Base-by-base conservation (phyloP, 2,888 invertebrate genomes). In the Agrotis clavis region DNA sequence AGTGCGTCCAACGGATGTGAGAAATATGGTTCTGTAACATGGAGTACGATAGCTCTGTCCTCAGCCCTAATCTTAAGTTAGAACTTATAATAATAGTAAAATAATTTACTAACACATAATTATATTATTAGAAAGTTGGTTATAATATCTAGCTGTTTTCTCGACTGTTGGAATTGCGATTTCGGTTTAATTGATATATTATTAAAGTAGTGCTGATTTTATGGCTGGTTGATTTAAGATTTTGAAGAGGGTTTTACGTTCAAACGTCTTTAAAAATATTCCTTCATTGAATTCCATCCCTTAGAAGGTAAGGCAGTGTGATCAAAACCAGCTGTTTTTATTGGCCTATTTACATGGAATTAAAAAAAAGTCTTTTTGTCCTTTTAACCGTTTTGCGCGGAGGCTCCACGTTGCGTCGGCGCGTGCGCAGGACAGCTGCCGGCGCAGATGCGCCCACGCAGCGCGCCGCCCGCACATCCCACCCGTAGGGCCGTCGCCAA, bases 1-100 rank as follows among this genome's bases (percentile, higher is more conserved):
- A 91, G 88, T 84, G 82, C 87, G 88, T 88, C 86, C 87, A 90
- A 87, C 89, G 91, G 89, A 89, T 89, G 89, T 82, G 84, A 86
- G 86, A 89, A 86, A 86, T 88, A 88, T 87, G 84, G 86, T 87
- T 88, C 85, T 85, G 79, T 81, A 84, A 67, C 53, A 67, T 77
- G 77, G 80, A 82, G 88, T 74, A 75, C 77, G 79, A 88, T 89
- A 88, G 79, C 74, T 71, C 71, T 82, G 79, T 81, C 72, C 47
- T 75, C 70, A 30, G 45, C 62, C 57, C 18, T 72, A 74, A 74
- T 63, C 35, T 30, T 51, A 9, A 19, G 47, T 59, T 67, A 35
- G 21, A 56, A 71, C 45, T 14, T 59, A 57, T 51, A 51, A 25
- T 65, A 50, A 35, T n/a, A 71, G 67, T 77, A 71, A 77, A 67